These are phyloP conservation scores for Rotaria sp. DNA, from an alignment of 2,888 invertebrate species.

Conservation along the genomic window DNA sequence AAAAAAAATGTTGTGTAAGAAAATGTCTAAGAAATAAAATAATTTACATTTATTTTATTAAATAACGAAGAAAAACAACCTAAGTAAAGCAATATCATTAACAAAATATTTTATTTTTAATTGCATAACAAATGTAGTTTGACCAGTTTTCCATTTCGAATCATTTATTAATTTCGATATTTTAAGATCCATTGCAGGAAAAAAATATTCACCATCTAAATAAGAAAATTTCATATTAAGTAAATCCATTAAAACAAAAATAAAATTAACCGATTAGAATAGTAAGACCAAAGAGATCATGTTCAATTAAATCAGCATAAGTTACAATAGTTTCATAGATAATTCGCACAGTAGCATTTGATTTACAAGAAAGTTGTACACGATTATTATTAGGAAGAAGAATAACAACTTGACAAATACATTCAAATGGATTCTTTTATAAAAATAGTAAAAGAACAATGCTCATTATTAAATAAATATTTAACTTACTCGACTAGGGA, in stretches of 20 bases:
- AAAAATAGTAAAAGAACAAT: background rate
- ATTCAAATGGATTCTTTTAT: background rate
- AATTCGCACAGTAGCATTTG: background rate
- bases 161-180: background rate
- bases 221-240: background rate
- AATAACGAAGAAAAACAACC: background rate
- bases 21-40: background rate
- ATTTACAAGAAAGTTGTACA: background rate
- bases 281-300: background rate
- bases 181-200: slow-evolving; percentile 10
- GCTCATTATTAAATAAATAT: background rate
- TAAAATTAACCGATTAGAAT: background rate
- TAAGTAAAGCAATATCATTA: background rate
- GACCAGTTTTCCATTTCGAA: slow-evolving; percentile 29
- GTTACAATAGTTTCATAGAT: background rate
- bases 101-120: slow-evolving; percentile 25
- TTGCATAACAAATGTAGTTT: background rate
- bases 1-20: slow-evolving; percentile 21
- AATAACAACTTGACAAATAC: slow-evolving; percentile 22
- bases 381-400: slow-evolving; percentile 21
- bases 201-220: slow-evolving; percentile 17
- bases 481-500: slow-evolving; percentile 5
- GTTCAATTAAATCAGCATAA: slow-evolving; percentile 4
- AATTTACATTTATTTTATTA: too few relatives aligned
- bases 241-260: background rate